These are phyloP conservation scores for Chymomyza amoena DNA, from an alignment of 2,888 invertebrate genomes.

Conservation along the genomic window DNA sequence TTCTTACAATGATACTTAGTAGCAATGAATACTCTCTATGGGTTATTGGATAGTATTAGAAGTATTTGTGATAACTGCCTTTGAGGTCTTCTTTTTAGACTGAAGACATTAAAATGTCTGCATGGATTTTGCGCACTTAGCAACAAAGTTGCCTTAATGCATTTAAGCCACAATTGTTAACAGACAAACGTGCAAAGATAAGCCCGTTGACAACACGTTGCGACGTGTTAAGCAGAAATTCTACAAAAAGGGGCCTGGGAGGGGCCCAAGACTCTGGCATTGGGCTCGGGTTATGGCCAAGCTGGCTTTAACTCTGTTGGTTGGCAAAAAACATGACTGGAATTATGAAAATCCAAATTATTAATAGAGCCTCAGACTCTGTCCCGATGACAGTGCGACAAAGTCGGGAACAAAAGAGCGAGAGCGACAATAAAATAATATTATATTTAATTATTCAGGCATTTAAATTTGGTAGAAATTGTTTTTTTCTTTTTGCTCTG, in stretches of 20 bases:
- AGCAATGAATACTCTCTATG: background rate
- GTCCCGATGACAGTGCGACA: background rate
- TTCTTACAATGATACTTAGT: too few species aligned
- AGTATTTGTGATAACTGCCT: background rate
- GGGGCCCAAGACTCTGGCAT: background rate
- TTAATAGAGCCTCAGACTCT: conserved; percentile 40
- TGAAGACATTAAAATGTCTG: conserved; percentile 49
- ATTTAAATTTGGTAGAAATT: background rate
- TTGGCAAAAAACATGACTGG: conserved; percentile 52
- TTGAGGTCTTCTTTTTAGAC: background rate
- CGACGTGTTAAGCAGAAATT: conserved; percentile 53
- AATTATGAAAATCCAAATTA: conserved; percentile 59
- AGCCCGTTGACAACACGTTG: conserved; percentile 44
- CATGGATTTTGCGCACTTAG: conserved; percentile 52
- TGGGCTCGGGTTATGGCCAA: background rate
- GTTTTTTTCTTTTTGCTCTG: background rate
- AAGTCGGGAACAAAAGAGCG: background rate
- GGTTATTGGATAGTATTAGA: background rate
- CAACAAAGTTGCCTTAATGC: conserved; percentile 52
- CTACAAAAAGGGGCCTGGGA: conserved; percentile 20
- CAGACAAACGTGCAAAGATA: conserved; percentile 52
- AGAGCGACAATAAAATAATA: background rate
- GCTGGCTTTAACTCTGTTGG: conserved; percentile 19
- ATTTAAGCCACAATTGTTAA: conserved; percentile 6
- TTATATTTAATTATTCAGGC: background rate